Base-by-base conservation (phyloP, 2,888 invertebrate species). In the Trissolcus japonicus region DNA sequence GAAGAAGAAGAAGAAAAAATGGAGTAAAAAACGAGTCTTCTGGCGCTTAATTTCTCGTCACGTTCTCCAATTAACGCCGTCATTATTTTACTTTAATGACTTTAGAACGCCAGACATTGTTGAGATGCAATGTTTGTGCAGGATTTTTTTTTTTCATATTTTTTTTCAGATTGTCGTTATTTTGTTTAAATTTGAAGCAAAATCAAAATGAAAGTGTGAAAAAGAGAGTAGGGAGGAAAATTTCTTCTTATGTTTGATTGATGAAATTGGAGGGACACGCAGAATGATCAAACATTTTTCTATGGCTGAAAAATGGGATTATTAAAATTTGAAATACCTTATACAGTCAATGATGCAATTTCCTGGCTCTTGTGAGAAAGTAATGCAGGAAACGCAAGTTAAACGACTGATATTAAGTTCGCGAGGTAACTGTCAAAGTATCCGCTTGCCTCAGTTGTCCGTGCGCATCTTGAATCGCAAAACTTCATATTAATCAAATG, bases 41-140 rank as follows among this genome's bases (percentile, higher is more conserved):
- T 53, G 66, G 59, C n/a, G 53, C 61, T 76, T 76, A 71, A 66
- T 76, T 66, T 76, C 66, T 71, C 56, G 76, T 62, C 66, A 71
- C 66, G 61, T 76, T 71, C 66, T 76, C 66, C 66, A 76, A 76
- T 76, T 76, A 76, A 66, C 51, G 60, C 21, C 56, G 57, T 76
- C 61, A 61, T 76, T 65, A 76, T 71, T 76, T 65, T 35, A 13
- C 51, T 43, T 65, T 76, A 76, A 69, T 76, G 54, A 75, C 60
- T 25, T 43, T 53, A 48, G 19, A 41, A 29, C 46, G 17, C 46
- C 46, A 46, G 46, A 16, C 14, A 35, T 46, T 14, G 14, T 16
- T 16, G 16, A 6, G 16, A 46, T 46, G 16, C 14, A 16, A 46
- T 46, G 46, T 46, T 46, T 16, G 46, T 7, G 4, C 46, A 14